Evolutionary conservation across 2,888 invertebrate species (phyloP).

Genomic region (Papilio demoleus): DNA sequence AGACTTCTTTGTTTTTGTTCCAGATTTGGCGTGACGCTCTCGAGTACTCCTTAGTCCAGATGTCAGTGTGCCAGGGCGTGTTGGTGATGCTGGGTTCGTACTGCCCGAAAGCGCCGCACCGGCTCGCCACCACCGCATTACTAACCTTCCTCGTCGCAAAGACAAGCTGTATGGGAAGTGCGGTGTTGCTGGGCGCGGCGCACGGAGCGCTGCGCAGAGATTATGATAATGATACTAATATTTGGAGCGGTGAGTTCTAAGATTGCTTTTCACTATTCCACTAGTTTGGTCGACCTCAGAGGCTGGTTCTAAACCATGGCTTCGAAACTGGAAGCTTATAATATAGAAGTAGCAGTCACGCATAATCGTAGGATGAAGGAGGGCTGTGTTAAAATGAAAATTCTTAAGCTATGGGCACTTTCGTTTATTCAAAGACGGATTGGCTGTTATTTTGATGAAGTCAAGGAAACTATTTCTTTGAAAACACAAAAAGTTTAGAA

Average conservation of each 20-base stretch:
- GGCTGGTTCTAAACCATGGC: too few relatives aligned
- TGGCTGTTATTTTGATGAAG: too few relatives aligned
- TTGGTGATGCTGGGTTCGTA: constrained; percentile 72
- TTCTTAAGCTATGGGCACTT: too few relatives aligned
- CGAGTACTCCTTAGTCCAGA: constrained; percentile 70
- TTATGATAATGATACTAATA: constrained; percentile 63
- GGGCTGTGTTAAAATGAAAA: too few relatives aligned
- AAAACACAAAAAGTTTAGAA: too few relatives aligned
- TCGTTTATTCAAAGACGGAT: too few relatives aligned
- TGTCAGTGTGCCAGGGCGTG: constrained; percentile 70
- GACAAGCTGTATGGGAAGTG: constrained; percentile 57
- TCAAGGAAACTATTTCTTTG: too few relatives aligned
- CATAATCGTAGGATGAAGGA: too few relatives aligned
- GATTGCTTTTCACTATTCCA: not conserved
- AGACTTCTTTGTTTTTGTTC: constrained; percentile 17
- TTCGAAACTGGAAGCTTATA: too few relatives aligned
- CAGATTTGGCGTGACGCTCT: constrained; percentile 77
- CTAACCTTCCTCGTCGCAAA: constrained; percentile 64
- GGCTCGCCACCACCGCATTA: constrained; percentile 60
- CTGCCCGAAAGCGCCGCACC: constrained; percentile 63
- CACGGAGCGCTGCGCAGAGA: constrained; percentile 68
- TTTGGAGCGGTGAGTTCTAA: constrained; percentile 59
- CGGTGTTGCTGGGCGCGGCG: constrained; percentile 64
- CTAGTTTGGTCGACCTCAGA: too few relatives aligned
- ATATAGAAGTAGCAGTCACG: too few relatives aligned